Conservation (phyloP, 2,797 vertebrate species). For the Pseudomugil gertrudae region DNA sequence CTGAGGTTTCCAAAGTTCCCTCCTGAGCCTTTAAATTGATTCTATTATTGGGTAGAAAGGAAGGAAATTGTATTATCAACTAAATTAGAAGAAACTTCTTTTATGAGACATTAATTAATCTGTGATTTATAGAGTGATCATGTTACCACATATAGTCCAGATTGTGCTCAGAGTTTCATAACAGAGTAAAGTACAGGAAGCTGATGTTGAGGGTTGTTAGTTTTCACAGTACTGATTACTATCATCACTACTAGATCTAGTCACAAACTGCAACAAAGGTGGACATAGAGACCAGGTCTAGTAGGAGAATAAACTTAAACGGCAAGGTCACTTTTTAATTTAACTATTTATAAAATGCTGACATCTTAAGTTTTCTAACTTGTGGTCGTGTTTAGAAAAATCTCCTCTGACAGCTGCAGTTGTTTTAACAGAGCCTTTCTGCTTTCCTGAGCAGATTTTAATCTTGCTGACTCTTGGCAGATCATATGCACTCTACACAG, state of each 20-base stretch:
- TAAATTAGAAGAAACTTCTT: background rate
- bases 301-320: background rate
- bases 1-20: background rate
- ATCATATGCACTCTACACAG: conserved; percentile 63
- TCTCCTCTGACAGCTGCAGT: conserved; percentile 65
- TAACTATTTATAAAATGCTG: conserved; percentile 46
- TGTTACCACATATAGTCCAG: background rate
- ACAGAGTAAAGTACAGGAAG: background rate
- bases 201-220: background rate
- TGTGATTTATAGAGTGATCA: background rate
- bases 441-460: conserved; percentile 71
- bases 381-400: conserved; percentile 47
- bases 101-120: background rate
- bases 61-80: too few species aligned
- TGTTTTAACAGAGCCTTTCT: conserved; percentile 75
- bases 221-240: background rate
- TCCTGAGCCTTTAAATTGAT: too few species aligned
- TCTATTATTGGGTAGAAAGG: too few species aligned
- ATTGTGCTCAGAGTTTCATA: background rate
- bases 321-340: background rate
- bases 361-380: conserved; percentile 55
- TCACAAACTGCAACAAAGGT: background rate
- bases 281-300: background rate
- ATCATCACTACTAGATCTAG: background rate
- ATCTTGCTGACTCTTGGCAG: conserved; percentile 79